Conservation (phyloP, 53 echinoderm and acorn worm species). For the Arbacia lixula region DNA sequence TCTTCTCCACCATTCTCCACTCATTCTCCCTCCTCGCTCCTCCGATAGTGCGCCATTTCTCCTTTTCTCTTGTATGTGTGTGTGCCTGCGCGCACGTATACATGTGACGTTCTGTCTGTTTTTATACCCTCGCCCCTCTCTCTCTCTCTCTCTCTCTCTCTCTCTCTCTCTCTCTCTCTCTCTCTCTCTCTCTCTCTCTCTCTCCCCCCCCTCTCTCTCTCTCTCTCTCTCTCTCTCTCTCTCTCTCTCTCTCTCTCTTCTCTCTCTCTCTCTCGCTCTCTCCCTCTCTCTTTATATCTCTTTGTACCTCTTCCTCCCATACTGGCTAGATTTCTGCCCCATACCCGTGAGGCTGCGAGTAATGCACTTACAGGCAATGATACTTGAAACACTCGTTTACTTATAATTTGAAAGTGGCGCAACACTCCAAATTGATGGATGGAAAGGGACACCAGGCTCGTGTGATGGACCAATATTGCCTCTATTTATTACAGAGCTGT, state of each 20-base stretch:
- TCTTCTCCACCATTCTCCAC: too few relatives aligned
- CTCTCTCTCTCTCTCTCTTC: not conserved
- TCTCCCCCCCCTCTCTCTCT: not conserved
- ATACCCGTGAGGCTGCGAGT: not conserved
- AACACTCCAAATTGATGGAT: constrained; percentile 38
- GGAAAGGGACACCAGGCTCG: constrained; percentile 12
- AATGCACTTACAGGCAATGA: constrained; percentile 37
- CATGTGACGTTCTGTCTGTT: too few relatives aligned
- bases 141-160: too few relatives aligned
- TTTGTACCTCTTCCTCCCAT: not conserved
- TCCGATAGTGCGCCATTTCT: too few relatives aligned
- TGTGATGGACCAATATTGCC: constrained; percentile 44
- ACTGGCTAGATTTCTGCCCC: too few relatives aligned
- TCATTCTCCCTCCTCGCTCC: too few relatives aligned
- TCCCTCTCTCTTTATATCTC: not conserved
- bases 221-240: not conserved
- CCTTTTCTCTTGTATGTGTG: too few relatives aligned
- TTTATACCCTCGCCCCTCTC: too few relatives aligned
- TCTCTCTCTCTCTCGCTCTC: not conserved
- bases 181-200: too few relatives aligned
- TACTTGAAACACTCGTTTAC: not conserved
- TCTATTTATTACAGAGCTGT: too few relatives aligned
- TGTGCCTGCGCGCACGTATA: too few relatives aligned
- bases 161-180: too few relatives aligned
- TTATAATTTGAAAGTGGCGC: constrained; percentile 26